Percentiles rank a stretch among this genome's conserved stretches.
phyloP scores from a whole-genome alignment of 1,140 invertebrate species.

The Aradophagus sp. region DNA sequence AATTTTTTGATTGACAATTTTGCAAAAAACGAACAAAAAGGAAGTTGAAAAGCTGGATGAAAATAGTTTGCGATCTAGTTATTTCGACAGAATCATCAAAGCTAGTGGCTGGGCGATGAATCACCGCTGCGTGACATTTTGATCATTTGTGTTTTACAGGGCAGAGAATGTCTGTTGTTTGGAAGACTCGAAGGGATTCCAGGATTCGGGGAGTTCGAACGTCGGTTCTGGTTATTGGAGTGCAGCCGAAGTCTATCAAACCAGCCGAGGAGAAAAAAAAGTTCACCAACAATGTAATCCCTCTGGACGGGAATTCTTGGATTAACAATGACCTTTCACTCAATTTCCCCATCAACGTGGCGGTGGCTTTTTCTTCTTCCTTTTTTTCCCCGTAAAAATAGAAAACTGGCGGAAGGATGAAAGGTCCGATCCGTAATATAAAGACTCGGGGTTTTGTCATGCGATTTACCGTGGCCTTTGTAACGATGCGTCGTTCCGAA shows the following conservation, averaged over 20 bases:
- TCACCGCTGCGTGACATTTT: too few relatives aligned
- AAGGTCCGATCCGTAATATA: conserved; percentile 33
- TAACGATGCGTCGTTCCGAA: conserved; percentile 34
- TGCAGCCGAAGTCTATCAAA: conserved; percentile 31
- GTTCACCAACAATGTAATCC: conserved; percentile 39
- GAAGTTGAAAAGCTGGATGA: too few relatives aligned
- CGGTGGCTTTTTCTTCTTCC: conserved; percentile 7
- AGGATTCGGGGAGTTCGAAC: too few relatives aligned
- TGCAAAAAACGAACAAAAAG: too few relatives aligned
- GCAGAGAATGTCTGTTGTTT: too few relatives aligned
- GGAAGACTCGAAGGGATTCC: too few relatives aligned
- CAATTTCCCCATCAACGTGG: conserved; percentile 41
- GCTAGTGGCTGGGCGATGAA: too few relatives aligned
- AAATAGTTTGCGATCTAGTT: too few relatives aligned
- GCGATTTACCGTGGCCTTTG: conserved; percentile 44
- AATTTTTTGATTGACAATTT: too few relatives aligned
- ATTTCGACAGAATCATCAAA: too few relatives aligned
- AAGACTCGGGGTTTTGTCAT: conserved; percentile 43
- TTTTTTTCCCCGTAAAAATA: conserved; percentile 19
- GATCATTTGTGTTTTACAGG: too few relatives aligned
- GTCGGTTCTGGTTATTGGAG: too few relatives aligned
- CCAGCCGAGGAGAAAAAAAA: conserved; percentile 21
- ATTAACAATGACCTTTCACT: conserved; percentile 51
- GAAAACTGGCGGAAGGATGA: conserved; percentile 47
- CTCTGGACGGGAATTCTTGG: conserved; percentile 11